phyloP scores from a whole-genome alignment of 2,888 invertebrate species.

The Sinopyrophorus schimmeli region DNA sequence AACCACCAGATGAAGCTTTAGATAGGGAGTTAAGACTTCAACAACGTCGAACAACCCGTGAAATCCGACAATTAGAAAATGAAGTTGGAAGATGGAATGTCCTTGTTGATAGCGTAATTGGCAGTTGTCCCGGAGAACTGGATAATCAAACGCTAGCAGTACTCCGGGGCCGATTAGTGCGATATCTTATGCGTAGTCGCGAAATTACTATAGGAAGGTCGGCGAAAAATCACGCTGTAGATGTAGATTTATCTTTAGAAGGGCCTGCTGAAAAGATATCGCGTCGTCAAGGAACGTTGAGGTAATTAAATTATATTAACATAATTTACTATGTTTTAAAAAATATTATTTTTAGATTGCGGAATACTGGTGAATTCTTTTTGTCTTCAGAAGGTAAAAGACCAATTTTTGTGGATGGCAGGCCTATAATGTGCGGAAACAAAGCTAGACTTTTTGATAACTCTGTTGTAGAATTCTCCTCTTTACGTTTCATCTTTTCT shows the following conservation, averaged over 20 bases:
- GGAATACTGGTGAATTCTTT: conserved; percentile 94
- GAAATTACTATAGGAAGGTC: conserved; percentile 94
- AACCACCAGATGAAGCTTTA: conserved; percentile 78
- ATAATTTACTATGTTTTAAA: not conserved
- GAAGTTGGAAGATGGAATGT: conserved; percentile 89
- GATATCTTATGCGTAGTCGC: conserved; percentile 91
- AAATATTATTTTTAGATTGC: conserved; percentile 59
- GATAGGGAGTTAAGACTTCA: conserved; percentile 74
- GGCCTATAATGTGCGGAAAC: conserved; percentile 84
- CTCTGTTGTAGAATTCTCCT: conserved; percentile 93
- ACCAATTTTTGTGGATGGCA: conserved; percentile 92
- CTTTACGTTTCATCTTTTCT: conserved; percentile 88
- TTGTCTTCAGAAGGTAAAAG: conserved; percentile 94
- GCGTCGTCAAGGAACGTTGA: conserved; percentile 88
- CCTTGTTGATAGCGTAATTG: conserved; percentile 86
- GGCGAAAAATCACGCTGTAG: conserved; percentile 85
- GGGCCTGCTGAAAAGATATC: conserved; percentile 95
- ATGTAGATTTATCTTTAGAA: conserved; percentile 91
- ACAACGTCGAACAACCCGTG: conserved; percentile 52
- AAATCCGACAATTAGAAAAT: conserved; percentile 86
- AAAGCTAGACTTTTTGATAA: conserved; percentile 92
- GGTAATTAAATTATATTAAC: conserved; percentile 45
- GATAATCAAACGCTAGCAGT: conserved; percentile 94
- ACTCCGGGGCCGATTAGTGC: conserved; percentile 85
- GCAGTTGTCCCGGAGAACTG: conserved; percentile 82